Conservation (phyloP, 2,113 vertebrate genomes). For the Typhlomys cinereus region DNA sequence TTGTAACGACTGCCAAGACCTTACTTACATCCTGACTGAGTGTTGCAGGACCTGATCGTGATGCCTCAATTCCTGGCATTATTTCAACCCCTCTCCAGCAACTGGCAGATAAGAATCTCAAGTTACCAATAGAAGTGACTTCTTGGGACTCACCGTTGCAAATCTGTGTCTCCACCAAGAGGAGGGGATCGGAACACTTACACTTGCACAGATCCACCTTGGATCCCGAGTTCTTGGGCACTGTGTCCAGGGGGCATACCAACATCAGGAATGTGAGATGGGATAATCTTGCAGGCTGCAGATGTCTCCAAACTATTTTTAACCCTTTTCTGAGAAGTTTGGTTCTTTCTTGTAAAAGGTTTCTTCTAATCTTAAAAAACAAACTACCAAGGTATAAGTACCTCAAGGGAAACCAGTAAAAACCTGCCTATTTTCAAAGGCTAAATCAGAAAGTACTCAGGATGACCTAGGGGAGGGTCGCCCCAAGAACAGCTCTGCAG, state of each 20-base stretch:
- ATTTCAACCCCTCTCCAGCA: neutral
- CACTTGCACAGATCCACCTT: too few relatives aligned
- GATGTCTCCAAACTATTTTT: neutral
- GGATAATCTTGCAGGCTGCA: neutral
- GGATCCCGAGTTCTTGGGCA: neutral
- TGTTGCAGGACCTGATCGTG: neutral
- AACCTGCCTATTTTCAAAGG: neutral
- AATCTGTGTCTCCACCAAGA: neutral
- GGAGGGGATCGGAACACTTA: neutral
- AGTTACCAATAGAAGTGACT: neutral
- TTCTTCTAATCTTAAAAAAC: slow-evolving; percentile 23
- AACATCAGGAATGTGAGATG: too few relatives aligned
- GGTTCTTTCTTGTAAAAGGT: slow-evolving; percentile 26
- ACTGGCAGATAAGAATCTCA: neutral
- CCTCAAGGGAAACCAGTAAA: neutral
- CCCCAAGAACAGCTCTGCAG: neutral
- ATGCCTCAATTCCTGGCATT: neutral
- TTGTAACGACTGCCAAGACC: neutral
- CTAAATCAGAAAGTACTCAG: too few relatives aligned
- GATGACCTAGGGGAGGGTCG: neutral
- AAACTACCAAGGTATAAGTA: neutral
- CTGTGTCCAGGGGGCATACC: neutral
- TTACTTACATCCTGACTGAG: neutral
- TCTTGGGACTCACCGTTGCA: neutral
- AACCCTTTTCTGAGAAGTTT: slow-evolving; percentile 53